phyloP scores from a whole-genome alignment of 2,797 vertebrate genomes.

The Nyctalus aviator region DNA sequence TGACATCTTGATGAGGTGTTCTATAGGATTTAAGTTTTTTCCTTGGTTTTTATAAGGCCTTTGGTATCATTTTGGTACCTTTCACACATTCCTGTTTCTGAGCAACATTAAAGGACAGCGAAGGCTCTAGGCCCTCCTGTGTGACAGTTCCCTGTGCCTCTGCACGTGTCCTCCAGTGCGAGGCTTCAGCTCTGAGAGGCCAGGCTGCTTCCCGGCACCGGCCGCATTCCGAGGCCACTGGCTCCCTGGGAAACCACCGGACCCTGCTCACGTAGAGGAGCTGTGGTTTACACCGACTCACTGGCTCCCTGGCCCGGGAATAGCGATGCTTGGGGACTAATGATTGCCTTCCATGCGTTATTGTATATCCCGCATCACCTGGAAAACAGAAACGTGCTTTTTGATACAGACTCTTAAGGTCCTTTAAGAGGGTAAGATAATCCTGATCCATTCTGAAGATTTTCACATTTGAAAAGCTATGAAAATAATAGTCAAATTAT shows the following conservation, averaged over 20 bases:
- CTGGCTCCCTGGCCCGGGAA: neutral
- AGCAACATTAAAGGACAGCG: conserved; percentile 14
- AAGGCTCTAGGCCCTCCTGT: neutral
- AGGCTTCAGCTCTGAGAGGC: neutral
- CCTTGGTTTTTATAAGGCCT: neutral
- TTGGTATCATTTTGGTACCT: conserved; percentile 21
- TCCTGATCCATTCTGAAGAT: neutral
- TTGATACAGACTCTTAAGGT: conserved; percentile 15
- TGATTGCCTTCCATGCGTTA: conserved; percentile 12
- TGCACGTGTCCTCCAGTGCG: neutral
- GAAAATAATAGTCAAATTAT: conserved; percentile 17
- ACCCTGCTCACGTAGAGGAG: neutral
- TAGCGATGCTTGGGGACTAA: neutral
- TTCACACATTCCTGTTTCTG: conserved; percentile 20
- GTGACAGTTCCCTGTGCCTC: neutral
- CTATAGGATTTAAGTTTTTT: neutral
- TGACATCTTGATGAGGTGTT: neutral
- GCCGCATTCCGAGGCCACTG: neutral
- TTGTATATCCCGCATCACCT: neutral
- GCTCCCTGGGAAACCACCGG: neutral
- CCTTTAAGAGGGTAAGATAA: conserved; percentile 42
- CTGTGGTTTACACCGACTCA: neutral
- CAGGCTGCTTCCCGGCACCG: neutral
- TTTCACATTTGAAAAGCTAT: conserved; percentile 57
- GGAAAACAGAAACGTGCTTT: conserved; percentile 48